phyloP scores from a whole-genome alignment of 2,113 vertebrate genomes.

The Misgurnus anguillicaudatus region DNA sequence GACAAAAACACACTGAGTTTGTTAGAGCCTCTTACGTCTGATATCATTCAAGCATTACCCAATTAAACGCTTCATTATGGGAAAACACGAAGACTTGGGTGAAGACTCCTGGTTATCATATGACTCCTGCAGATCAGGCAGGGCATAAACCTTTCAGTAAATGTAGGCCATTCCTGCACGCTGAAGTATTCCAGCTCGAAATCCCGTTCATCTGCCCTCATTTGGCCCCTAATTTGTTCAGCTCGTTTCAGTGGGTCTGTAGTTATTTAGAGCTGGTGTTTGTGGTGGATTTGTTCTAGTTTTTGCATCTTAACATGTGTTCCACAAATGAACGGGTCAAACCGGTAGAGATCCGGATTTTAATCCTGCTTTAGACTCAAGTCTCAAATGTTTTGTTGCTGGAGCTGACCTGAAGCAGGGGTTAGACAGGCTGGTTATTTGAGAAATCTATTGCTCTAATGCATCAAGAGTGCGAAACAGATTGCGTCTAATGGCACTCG shows the following conservation, averaged over 20 bases:
- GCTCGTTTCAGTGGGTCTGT: conserved; percentile 34
- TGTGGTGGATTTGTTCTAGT: background rate
- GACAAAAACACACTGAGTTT: background rate
- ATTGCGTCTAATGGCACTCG: too few species aligned
- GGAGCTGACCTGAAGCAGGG: background rate
- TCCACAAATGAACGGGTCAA: background rate
- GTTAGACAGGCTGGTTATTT: too few species aligned
- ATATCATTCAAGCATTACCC: background rate
- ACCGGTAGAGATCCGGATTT: background rate
- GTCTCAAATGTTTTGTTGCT: background rate
- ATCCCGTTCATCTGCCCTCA: conserved; percentile 16
- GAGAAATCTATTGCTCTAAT: too few species aligned
- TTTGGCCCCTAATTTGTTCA: conserved; percentile 37
- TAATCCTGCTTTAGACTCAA: background rate
- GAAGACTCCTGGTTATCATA: background rate
- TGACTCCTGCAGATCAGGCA: background rate
- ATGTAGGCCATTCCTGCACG: background rate
- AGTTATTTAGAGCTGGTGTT: background rate
- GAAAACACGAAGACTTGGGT: background rate
- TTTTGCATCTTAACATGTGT: conserved; percentile 12
- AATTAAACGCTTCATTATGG: background rate
- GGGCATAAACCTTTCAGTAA: background rate
- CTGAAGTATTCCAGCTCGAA: background rate
- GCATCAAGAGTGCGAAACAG: too few species aligned
- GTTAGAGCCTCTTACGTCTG: background rate